Evolutionary conservation across 2,888 invertebrate species (phyloP), one percentile per base, ranked within the genome.

Genomic region (Camptogramma bilineatum): DNA sequence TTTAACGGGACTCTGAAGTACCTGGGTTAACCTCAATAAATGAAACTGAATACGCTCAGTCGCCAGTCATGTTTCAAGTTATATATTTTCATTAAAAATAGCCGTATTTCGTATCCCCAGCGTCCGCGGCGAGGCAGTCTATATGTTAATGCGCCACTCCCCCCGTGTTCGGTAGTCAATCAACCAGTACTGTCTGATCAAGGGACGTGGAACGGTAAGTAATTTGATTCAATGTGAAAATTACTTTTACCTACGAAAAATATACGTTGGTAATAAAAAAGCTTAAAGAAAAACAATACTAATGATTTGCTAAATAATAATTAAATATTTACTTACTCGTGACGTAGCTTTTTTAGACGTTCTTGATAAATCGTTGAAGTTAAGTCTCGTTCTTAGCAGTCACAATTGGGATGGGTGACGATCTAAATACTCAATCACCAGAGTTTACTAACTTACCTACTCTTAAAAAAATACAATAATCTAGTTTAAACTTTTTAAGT

Each of bases 91-190:
- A 52, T 62, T 66, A 53, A 62, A 56, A 64, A 54, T 55, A 47
- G 47, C 34, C 52, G 16, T 59, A 52, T 56, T 60, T 60, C 48
- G 56, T 60, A 47, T 28, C 52, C 18, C 34, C 21, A 28, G 48
- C 64, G 58, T 47, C 66, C 69, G 58, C 56, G 48, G 64, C 62
- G 67, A 67, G 66, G 62, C 70, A 72, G 74, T 82, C 77, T 81
- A 74, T 81, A 82, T 81, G 81, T 73, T 80, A 81, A 83, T 83
- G 72, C 70, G 65, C 59, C 48, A 63, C 68, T 78, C 76, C 78
- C 78, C 65, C 74, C 78, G 60, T 73, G 72, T 76, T 81, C 71
- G 71, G 62, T 34, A 79, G 77, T 76, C 80, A 80, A 82, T 82
- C 77, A 78, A 65, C 65, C 70, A 71, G 60, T 70, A 64, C 68